Conservation (phyloP, 2,797 vertebrate genomes). For the Columba guinea region DNA sequence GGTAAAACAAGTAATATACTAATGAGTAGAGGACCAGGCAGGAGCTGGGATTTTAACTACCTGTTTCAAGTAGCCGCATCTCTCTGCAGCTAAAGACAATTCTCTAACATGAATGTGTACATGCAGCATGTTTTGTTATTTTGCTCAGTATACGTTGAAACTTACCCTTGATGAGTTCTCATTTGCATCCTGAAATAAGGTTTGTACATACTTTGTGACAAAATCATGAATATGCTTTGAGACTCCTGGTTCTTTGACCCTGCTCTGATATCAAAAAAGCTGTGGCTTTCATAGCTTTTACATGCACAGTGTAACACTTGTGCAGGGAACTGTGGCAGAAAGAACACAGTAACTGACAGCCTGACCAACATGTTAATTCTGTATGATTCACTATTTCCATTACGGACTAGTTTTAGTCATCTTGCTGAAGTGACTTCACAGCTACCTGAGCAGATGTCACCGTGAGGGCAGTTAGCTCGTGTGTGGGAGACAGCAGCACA, state of each 20-base stretch:
- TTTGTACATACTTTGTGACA: background rate
- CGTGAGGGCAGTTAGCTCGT: background rate
- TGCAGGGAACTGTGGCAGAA: background rate
- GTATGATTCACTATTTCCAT: background rate
- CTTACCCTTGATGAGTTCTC: background rate
- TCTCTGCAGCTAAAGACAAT: background rate
- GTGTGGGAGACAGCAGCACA: background rate
- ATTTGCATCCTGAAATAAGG: background rate
- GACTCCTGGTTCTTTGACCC: background rate
- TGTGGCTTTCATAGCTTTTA: background rate
- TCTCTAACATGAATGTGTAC: background rate
- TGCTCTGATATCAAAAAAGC: background rate
- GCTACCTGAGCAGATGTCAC: background rate
- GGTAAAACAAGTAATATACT: background rate
- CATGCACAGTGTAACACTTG: background rate
- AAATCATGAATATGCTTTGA: background rate
- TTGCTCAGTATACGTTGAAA: background rate
- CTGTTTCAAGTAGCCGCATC: background rate
- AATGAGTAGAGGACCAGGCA: background rate
- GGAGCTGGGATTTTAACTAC: background rate
- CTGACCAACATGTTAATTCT: background rate
- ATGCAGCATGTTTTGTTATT: background rate
- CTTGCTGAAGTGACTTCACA: background rate
- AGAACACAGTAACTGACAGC: background rate
- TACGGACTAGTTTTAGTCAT: background rate